Evolutionary conservation across 2,888 invertebrate genomes (phyloP), one percentile per base, ranked within the genome.

Genomic region (Chirona hameri): DNA sequence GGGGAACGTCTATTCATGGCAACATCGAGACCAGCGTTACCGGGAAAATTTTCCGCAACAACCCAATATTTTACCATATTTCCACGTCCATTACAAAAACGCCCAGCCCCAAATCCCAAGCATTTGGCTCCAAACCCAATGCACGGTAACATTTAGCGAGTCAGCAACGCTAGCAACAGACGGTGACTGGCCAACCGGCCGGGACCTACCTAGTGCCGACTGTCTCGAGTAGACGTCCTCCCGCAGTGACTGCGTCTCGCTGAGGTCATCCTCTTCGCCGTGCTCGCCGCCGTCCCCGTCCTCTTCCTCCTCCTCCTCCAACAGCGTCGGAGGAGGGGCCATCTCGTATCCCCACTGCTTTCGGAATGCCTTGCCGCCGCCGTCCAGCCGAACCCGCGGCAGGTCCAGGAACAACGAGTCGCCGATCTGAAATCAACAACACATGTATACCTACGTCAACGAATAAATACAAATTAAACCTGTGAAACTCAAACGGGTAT

Each of bases 371-470:
- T 90, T 90, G 79, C 91, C 90, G 0, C 93, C 93, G 46, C 91
- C 92, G 87, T 93, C 93, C 85, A 94, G 88, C 82, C 93, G 90
- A 81, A 93, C 91, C 24, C 92, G 90, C 39, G 93, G 93, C 83
- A 93, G 88, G 85, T 90, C 90, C 80, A 90, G 89, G 87, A 90
- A 91, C 87, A 90, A 88, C n/a, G 90, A 89, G 86, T 91, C 90
- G 29, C 90, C 90, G 85, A 90, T 88, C 91, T 91, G 87, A 4
- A 87, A 86, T 83, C 48, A 48, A n/a, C n/a, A n/a, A n/a, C n/a
- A n/a, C n/a, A n/a, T n/a, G n/a, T n/a, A n/a, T n/a, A n/a, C n/a
- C n/a, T n/a, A n/a, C n/a, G n/a, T n/a, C n/a, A n/a, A n/a, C n/a
- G n/a, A n/a, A n/a, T n/a, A n/a, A n/a, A n/a, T n/a, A n/a, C n/a